A percentile compares a stretch with the other conserved stretches of the same genome.
These are phyloP conservation scores for Otis tarda DNA, from an alignment of 2,113 vertebrate genomes.

Conservation along the genomic window DNA sequence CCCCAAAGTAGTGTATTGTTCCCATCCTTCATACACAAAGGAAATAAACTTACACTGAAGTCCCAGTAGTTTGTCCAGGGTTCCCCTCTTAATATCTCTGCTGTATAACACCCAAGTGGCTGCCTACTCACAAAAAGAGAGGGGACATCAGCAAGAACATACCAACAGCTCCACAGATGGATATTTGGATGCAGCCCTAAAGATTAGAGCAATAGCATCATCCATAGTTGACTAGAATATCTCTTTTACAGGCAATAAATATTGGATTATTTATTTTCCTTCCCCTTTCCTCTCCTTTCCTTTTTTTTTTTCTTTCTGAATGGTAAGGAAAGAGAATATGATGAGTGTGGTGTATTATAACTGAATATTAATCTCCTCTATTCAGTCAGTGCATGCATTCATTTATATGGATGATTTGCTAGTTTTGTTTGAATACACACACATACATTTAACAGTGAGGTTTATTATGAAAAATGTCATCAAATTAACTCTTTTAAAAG, in stretches of 20 bases:
- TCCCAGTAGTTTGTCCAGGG: background rate
- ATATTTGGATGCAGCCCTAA: background rate
- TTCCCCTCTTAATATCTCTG: background rate
- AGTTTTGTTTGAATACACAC: constrained; percentile 72
- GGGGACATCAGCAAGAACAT: background rate
- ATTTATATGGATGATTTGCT: constrained; percentile 72
- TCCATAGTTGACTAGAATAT: background rate
- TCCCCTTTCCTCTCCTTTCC: background rate
- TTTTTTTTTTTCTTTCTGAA: background rate
- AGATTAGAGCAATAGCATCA: background rate
- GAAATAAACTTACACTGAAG: background rate
- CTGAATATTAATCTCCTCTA: constrained; percentile 69
- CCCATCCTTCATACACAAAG: background rate
- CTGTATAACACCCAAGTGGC: background rate
- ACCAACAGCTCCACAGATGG: background rate
- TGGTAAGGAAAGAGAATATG: constrained; percentile 45
- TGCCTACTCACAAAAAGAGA: background rate
- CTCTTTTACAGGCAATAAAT: constrained; percentile 37
- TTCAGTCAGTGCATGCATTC: constrained; percentile 62
- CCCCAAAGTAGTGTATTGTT: background rate
- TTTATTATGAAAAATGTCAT: constrained; percentile 71
- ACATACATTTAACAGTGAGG: constrained; percentile 52
- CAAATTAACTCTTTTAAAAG: constrained; percentile 69
- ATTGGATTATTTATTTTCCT: constrained; percentile 60
- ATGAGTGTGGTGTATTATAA: constrained; percentile 53